phyloP scores from a whole-genome alignment of 2,113 vertebrate genomes.

The Silurus meridionalis region DNA sequence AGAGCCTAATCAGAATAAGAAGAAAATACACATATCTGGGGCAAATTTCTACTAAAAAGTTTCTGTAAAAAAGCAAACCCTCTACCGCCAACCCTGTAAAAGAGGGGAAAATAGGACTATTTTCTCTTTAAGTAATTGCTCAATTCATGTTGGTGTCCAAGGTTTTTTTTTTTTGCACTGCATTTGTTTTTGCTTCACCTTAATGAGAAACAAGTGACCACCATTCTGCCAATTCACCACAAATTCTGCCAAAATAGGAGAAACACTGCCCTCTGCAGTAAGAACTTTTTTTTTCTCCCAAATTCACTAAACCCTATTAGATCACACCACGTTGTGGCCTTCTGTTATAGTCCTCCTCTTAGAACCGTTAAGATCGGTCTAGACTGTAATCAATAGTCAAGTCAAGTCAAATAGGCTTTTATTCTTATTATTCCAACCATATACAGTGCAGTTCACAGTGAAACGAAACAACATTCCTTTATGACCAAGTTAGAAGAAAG shows the following conservation, averaged over 20 bases:
- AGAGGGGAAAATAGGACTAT: neutral
- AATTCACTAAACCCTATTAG: neutral
- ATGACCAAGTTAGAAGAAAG: no score
- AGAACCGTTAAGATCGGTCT: no score
- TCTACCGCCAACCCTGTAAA: neutral
- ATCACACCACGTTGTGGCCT: neutral
- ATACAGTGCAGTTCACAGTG: no score
- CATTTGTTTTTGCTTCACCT: neutral
- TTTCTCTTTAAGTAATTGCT: neutral
- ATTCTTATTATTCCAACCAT: no score
- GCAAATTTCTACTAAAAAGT: neutral
- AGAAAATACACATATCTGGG: neutral
- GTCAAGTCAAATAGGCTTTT: no score
- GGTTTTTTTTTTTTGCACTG: neutral
- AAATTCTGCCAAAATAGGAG: neutral
- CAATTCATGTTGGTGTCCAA: neutral
- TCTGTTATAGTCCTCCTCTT: neutral
- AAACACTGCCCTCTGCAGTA: slow-evolving; percentile 21
- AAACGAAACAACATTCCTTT: no score
- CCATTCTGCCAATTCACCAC: neutral
- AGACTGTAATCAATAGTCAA: no score
- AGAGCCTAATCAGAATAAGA: slow-evolving; percentile 14
- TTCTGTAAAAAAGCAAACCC: neutral
- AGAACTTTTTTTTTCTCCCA: neutral
- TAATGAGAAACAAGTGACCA: neutral